Evolutionary conservation across 1,140 invertebrate genomes (phyloP).

Genomic region (Bradynema listronoti): DNA sequence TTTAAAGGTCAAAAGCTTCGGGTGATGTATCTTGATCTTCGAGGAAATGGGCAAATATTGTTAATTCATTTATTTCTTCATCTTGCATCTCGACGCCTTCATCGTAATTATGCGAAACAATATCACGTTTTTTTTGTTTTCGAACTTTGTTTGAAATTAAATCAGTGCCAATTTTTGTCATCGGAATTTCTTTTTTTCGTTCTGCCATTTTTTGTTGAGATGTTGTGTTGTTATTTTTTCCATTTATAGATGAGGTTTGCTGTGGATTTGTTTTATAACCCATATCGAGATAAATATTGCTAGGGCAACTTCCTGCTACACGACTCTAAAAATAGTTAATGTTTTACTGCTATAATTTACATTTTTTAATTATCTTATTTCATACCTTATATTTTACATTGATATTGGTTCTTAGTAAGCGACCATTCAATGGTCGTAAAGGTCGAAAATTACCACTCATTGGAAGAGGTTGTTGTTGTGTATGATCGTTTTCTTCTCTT

Average conservation of each 20-base stretch:
- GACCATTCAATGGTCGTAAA: slow-evolving; percentile 76
- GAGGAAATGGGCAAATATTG: too few species aligned
- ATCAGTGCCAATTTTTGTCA: too few species aligned
- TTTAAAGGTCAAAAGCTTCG: too few species aligned
- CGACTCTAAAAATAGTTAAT: too few species aligned
- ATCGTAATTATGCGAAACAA: too few species aligned
- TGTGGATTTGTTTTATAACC: slow-evolving; percentile 49
- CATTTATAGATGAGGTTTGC: neutral
- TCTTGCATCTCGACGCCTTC: too few species aligned
- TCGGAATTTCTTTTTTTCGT: too few species aligned
- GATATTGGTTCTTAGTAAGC: slow-evolving; percentile 89
- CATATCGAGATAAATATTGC: slow-evolving; percentile 51
- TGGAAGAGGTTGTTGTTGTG: slow-evolving; percentile 11
- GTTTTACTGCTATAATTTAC: neutral
- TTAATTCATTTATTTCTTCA: too few species aligned
- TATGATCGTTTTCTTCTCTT: slow-evolving; percentile 64
- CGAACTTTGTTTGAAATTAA: too few species aligned
- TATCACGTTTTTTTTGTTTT: neutral
- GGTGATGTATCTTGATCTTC: too few species aligned
- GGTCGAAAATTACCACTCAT: slow-evolving; percentile 75
- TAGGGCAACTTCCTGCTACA: slow-evolving; percentile 36
- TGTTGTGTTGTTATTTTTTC: slow-evolving; percentile 1
- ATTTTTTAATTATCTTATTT: neutral
- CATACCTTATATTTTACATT: slow-evolving; percentile 70
- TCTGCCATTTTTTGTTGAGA: neutral